Evolutionary conservation across 2,888 invertebrate genomes (phyloP).

Genomic region (Campoletis raptor): DNA sequence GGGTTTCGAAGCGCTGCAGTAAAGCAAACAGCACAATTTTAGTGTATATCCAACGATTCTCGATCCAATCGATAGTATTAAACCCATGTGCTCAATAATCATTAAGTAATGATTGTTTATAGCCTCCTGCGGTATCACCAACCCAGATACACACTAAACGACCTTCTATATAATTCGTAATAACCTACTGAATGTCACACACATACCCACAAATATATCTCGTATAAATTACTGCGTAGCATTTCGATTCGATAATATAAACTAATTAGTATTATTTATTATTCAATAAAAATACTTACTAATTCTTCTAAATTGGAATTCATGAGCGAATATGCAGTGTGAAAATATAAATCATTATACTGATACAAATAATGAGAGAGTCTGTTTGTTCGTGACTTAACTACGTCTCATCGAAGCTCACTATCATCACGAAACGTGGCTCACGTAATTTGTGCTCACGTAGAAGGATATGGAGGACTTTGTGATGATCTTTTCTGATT

Average conservation of each 20-base stretch:
- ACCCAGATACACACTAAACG: background rate
- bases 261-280: background rate
- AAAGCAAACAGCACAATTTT: background rate
- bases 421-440: too few relatives aligned
- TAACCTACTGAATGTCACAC: background rate
- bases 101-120: constrained; percentile 18
- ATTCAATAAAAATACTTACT: background rate
- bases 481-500: too few relatives aligned
- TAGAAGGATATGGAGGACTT: too few relatives aligned
- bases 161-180: background rate
- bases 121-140: background rate
- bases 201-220: background rate
- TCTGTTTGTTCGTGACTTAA: background rate
- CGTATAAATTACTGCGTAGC: background rate
- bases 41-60: background rate
- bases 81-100: background rate
- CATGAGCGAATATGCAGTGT: background rate
- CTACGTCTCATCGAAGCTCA: background rate
- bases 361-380: background rate
- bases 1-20: background rate
- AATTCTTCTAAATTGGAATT: background rate
- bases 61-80: constrained; percentile 13
- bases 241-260: background rate
- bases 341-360: background rate
- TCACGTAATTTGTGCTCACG: too few relatives aligned